Evolutionary conservation across 2,888 invertebrate genomes (phyloP).

Genomic region (Dryobotodes eremita): DNA sequence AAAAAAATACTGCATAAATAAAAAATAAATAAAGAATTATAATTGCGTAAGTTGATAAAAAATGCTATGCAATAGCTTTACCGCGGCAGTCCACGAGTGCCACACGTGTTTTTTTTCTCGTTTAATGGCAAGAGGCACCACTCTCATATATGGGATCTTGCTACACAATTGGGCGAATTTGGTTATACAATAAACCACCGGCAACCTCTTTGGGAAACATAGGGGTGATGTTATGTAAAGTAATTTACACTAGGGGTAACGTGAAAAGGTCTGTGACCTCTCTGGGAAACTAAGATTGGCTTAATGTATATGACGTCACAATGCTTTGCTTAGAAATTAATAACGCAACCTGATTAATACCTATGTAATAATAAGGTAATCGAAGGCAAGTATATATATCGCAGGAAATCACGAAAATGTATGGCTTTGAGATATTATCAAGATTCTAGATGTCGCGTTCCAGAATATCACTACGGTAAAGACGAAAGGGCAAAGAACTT

Average conservation of each 20-base stretch:
- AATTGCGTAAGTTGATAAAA: too few species aligned
- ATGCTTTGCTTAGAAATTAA: constrained; percentile 18
- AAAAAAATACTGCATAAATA: too few species aligned
- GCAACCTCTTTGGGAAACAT: neutral
- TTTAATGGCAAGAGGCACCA: neutral
- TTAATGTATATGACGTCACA: neutral
- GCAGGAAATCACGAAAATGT: constrained; percentile 30
- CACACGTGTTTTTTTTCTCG: too few species aligned
- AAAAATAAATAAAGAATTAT: too few species aligned
- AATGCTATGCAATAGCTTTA: too few species aligned
- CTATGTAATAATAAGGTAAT: constrained; percentile 15
- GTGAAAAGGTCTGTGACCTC: neutral
- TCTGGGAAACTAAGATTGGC: neutral
- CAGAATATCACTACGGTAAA: constrained; percentile 39
- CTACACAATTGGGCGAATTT: neutral
- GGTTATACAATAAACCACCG: neutral
- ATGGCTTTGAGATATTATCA: constrained; percentile 45
- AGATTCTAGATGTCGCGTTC: constrained; percentile 53
- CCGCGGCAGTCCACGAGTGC: too few species aligned
- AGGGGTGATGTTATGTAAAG: neutral
- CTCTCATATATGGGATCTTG: neutral
- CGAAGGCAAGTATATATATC: constrained; percentile 7
- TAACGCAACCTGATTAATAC: constrained; percentile 17
- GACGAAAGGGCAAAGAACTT: constrained; percentile 44
- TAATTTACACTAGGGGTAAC: neutral